Base-by-base conservation (phyloP, 2,888 invertebrate species). In the Capitulum mitella region DNA sequence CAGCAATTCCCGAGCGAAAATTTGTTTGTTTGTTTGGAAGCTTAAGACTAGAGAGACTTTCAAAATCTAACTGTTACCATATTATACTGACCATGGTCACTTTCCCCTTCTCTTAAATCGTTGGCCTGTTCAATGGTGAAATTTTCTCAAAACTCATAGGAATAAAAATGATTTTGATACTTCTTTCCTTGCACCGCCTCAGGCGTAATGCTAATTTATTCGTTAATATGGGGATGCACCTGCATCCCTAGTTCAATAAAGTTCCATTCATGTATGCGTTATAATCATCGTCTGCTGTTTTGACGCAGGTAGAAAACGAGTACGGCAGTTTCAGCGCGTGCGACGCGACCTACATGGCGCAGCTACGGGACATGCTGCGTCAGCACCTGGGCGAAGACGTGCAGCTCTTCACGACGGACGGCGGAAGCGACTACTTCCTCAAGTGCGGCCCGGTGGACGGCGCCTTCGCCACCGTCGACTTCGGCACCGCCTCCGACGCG, bases 291-390 rank as follows among this genome's bases (percentile, higher is more conserved):
- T 22, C 22, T 32, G 54, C 16, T 40, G 77, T 78, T 79, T 82
- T 16, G n/a, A n/a, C n/a, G n/a, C 80, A 91, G 91, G 90, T 94
- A 40, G 97, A 97, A 87, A 98, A 98, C 85, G 96, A 95, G 85
- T 96, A 96, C 83, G 97, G 97, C 5, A 94, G 94, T 83, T 95
- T 91, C 84, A 86, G 85, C 58, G 91, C 90, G 10, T 92, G 91
- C 83, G 93, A 95, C 84, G 86, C 86, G 80, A 86, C 86, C 0
- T 95, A 97, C 85, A 90, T 89, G 83, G 84, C 84, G 34, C 90
- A 89, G 86, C 85, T 95, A 70, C 87, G 91, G 3, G 90, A 92
- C 83, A 87, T 92, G 80, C 88, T 92, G 1, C 82, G 83, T 26
- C 82, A 83, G 26, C 83, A 86, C 80, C 89, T 93, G 14, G 90